Base-by-base conservation (phyloP, 2,888 invertebrate genomes). In the Philhelius pedissequus region DNA sequence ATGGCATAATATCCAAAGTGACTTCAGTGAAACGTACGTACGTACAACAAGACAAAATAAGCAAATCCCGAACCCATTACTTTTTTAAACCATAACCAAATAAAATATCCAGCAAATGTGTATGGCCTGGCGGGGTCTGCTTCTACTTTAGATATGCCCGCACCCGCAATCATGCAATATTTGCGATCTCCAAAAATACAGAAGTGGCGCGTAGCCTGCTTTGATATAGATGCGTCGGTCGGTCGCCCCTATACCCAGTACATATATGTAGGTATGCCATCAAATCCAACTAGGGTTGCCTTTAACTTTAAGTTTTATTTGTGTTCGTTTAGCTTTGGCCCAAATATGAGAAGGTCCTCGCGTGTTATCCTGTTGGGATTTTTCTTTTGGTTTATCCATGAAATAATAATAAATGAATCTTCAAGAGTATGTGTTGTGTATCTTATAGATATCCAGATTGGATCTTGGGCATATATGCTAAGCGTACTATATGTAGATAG, bases 71-170 rank as follows among this genome's bases (percentile, higher is more conserved):
- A 84, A 71, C 54, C 80, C 68, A 84, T 84, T 84, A 80, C 84
- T 84, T 84, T n/a, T 84, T 84, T 84, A 84, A 84, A 80, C 84
- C 84, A 84, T 84, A 84, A 84, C 79, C 84, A 84, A 84, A 84
- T 84, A 84, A 80, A 84, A 80, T 84, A 84, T 56, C 74, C 62
- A 43, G 27, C 40, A 64, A 66, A 66, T 73, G 73, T 74, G 73
- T 62, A 20, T 66, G 77, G 71, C 77, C 68, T 71, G 11, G 32
- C 38, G 32, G 30, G 52, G 38, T 43, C 35, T 32, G 13, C 15
- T 50, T 73, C 68, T 20, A 30, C 35, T 56, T 38, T 25, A 25
- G 32, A 40, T 68, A 22, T 58, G 56, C 30, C 50, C n/a, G n/a
- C n/a, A n/a, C n/a, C n/a, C 76, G 75, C 70, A 64, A 68, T 82